Evolutionary conservation across 2,797 vertebrate species (phyloP), one percentile per base, ranked within the genome.

Genomic region (Hipposideros larvatus): DNA sequence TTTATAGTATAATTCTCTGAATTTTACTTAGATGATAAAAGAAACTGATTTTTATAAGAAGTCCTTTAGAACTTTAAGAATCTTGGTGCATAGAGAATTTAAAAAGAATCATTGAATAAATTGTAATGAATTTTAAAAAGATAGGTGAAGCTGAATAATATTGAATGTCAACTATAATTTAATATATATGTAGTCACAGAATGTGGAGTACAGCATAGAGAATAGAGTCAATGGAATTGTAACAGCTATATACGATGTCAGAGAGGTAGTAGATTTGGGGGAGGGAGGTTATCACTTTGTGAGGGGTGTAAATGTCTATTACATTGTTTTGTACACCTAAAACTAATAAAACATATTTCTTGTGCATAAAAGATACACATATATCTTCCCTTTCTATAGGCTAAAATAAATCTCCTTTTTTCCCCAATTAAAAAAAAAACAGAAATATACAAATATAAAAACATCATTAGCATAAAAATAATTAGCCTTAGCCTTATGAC

Each of bases 1-100:
- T 98, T 95, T 96, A 85, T 96, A 95, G 83, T 83, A 53, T 98
- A 98, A 97, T 97, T 94, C 66, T 51, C 77, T 98, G 94, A 92
- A 97, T 98, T 97, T 98, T 97, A 93, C 94, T 97, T 97, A 92
- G 31, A 84, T 94, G 90, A 87, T 97, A 97, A 97, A 97, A 94
- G 90, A 96, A 97, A 97, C 96, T 97, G 86, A 88, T 48, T 63
- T 11, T 51, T 48, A 61, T 90, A 59, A 34, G 48, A 96, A 93
- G 95, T 4, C 43, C 51, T 65, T 57, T 79, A 87, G 53, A 22
- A 31, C 96, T 95, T 95, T 95, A 61, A 63, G 80, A 92, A 74
- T 90, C 1, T 70, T 66, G 0, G 86, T 97, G 57, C 19, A 37
- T 65, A 21, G 34, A 37, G 74, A 73, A 53, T 34, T 73, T 71